Evolutionary conservation across 2,888 invertebrate genomes (phyloP).

Genomic region (Ptilodon capucinus): DNA sequence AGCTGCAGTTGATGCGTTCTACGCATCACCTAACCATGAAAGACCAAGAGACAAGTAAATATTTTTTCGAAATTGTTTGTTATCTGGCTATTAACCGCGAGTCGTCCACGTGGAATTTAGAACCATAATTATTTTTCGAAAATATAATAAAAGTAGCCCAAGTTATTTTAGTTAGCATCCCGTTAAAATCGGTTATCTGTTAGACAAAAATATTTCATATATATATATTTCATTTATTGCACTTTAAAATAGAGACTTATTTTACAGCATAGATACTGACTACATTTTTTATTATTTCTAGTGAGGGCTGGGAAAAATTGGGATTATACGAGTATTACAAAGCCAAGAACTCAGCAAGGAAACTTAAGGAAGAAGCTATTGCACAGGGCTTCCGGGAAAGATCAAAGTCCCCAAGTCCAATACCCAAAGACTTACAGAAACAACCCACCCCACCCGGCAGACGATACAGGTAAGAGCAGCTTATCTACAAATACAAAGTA

Average conservation of each 20-base stretch:
- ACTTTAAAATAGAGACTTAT: no score
- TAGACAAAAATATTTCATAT: no score
- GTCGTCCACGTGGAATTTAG: no score
- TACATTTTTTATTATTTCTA: constrained; percentile 49
- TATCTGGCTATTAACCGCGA: no score
- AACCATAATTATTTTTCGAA: no score
- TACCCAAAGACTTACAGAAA: constrained; percentile 88
- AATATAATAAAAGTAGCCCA: no score
- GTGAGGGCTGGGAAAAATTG: constrained; percentile 99
- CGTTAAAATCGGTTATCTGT: no score
- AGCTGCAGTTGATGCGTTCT: constrained; percentile 98
- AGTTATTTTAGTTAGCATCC: no score
- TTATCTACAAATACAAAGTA: no score
- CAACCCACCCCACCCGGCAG: constrained; percentile 88
- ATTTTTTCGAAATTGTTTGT: no score
- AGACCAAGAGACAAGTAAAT: constrained; percentile 94
- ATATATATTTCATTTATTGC: no score
- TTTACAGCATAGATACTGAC: neutral
- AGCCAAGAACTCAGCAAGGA: constrained; percentile 95
- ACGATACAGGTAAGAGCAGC: constrained; percentile 83
- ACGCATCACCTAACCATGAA: constrained; percentile 96
- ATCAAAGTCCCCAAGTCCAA: constrained; percentile 91
- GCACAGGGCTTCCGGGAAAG: constrained; percentile 86
- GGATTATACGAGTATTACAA: constrained; percentile 99
- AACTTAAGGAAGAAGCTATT: constrained; percentile 93